Conservation (phyloP, 2,797 vertebrate species). For the Trematocara caparti region DNA sequence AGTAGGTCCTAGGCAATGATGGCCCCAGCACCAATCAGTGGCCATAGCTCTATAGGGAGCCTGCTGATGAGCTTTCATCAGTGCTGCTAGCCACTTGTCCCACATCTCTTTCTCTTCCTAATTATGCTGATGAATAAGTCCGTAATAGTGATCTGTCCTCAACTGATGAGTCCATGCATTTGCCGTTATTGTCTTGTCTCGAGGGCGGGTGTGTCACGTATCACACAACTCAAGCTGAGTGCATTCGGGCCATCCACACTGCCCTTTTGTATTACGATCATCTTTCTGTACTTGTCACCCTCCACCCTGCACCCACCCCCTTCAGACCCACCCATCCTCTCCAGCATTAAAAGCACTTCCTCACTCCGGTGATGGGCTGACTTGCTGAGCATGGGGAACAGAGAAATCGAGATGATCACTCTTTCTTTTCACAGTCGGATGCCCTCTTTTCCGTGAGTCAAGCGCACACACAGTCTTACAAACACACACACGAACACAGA, state of each 20-base stretch:
- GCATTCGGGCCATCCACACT: neutral
- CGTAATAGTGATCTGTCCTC: slow-evolving; percentile 50
- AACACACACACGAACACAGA: neutral
- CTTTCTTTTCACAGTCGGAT: slow-evolving; percentile 18
- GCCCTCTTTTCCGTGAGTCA: neutral
- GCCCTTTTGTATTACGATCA: slow-evolving; percentile 39
- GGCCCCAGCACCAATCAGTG: slow-evolving; percentile 63
- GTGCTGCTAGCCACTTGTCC: slow-evolving; percentile 63
- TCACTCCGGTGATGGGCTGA: slow-evolving; percentile 9
- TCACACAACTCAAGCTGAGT: slow-evolving; percentile 29
- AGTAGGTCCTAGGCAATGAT: too few relatives aligned
- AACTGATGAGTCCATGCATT: slow-evolving; percentile 49
- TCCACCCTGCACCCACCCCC: neutral
- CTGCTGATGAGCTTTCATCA: slow-evolving; percentile 70
- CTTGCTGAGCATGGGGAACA: slow-evolving; percentile 44
- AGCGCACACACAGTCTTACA: neutral
- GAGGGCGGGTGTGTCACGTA: slow-evolving; percentile 14
- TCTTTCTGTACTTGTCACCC: slow-evolving; percentile 12
- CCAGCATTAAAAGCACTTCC: neutral
- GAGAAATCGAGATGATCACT: slow-evolving; percentile 35
- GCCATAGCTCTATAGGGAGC: slow-evolving; percentile 52
- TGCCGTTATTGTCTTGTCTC: slow-evolving; percentile 50
- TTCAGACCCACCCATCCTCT: neutral
- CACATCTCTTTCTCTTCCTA: slow-evolving; percentile 53
- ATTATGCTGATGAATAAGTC: slow-evolving; percentile 70